Conservation (phyloP, 2,797 vertebrate genomes). For the Anguilla obscura region DNA sequence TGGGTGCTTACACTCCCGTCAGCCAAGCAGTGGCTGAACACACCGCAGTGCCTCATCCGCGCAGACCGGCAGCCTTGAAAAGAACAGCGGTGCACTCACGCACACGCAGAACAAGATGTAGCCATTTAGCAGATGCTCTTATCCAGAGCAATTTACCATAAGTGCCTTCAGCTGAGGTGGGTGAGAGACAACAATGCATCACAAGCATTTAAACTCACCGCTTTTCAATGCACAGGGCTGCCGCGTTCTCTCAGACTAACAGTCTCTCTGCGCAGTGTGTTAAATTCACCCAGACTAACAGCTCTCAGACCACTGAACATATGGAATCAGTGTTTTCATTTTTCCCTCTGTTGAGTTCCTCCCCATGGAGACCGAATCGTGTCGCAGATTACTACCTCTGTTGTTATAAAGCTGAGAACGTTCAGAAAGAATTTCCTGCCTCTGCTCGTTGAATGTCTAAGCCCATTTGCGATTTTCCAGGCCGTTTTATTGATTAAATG, state of each 20-base stretch:
- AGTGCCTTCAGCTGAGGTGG: background rate
- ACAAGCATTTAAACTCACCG: background rate
- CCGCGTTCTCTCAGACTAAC: background rate
- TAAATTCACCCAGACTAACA: background rate
- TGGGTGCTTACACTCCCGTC: background rate
- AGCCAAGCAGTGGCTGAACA: background rate
- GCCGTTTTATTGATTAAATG: background rate
- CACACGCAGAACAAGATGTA: background rate
- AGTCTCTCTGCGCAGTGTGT: background rate
- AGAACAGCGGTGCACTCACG: background rate
- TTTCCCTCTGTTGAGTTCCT: background rate
- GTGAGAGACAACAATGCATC: background rate
- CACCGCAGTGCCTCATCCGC: background rate
- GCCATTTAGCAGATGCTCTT: background rate
- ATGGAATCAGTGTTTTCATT: background rate
- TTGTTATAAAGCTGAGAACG: background rate
- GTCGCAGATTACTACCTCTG: background rate
- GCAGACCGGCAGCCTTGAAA: background rate
- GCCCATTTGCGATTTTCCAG: background rate
- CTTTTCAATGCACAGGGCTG: background rate
- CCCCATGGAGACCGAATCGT: background rate
- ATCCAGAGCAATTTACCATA: background rate
- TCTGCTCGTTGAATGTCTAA: background rate
- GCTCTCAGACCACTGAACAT: background rate
- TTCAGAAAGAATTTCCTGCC: background rate